A percentile compares a stretch with the other conserved stretches of the same genome.
Evolutionary conservation across 2,888 invertebrate species (phyloP).

Genomic region (Pharmacophagus antenor): DNA sequence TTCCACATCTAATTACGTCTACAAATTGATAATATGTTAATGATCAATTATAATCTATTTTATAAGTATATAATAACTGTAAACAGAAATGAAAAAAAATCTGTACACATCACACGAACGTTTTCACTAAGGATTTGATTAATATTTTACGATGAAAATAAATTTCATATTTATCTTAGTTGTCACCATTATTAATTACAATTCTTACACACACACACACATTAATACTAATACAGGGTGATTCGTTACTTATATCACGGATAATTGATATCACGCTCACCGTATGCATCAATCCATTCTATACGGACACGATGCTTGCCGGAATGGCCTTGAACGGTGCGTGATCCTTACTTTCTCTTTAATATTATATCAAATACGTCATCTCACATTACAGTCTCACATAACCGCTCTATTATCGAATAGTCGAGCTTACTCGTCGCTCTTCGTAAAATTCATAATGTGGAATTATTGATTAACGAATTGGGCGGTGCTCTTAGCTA

Average conservation of each 20-base stretch:
- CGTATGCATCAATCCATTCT: conserved; percentile 22
- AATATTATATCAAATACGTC: conserved; percentile 22
- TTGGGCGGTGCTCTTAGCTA: too few species aligned
- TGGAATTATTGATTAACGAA: conserved; percentile 20
- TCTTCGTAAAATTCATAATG: conserved; percentile 5
- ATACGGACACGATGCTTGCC: conserved; percentile 17
- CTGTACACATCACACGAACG: too few species aligned
- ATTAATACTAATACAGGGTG: neutral
- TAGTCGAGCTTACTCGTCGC: neutral
- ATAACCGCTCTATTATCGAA: conserved; percentile 9
- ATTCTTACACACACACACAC: too few species aligned
- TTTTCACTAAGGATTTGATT: too few species aligned
- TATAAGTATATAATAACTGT: too few species aligned
- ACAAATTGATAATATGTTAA: too few species aligned
- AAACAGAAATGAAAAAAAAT: too few species aligned
- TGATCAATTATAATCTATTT: too few species aligned
- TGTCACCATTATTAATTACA: neutral
- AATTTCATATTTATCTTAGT: neutral
- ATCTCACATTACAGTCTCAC: conserved; percentile 8
- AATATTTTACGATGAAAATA: too few species aligned
- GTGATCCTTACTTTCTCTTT: conserved; percentile 28
- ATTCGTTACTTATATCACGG: conserved; percentile 19
- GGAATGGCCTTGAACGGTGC: conserved; percentile 24
- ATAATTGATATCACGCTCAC: conserved; percentile 25
- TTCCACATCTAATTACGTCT: too few species aligned